Base-by-base conservation (phyloP, 2,797 vertebrate genomes). In the Benthosema pterotum region DNA sequence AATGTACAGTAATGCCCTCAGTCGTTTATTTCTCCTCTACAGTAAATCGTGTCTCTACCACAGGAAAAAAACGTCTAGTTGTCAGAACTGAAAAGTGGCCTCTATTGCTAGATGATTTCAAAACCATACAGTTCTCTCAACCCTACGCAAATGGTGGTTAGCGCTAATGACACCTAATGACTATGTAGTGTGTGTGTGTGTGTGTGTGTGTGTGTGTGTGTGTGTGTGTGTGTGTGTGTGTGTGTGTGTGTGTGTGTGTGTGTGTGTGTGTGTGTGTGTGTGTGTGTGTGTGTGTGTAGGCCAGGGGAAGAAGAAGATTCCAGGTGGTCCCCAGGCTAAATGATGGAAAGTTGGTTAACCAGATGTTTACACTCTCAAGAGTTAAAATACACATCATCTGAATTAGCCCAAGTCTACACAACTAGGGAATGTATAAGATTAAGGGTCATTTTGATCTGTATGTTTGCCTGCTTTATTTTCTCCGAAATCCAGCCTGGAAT, bases 131-230 rank as follows among this genome's bases (percentile, higher is more conserved):
- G 5, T n/a, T 47, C 52, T 7, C 22, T 22, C 8, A 15, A 42
- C n/a, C 15, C 52, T 50, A 17, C 15, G 11, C 13, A 60, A 52
- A 52, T 55, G 57, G 45, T 50, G 19, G 46, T 63, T 4, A 28
- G 46, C 63, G 60, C 9, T 49, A 60, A 42, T 28, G 42, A 17
- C 3, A 50, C 51, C 43, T 69, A 52, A 60, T 61, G 52, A 22
- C 45, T 59, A 16, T 32, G 32, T 42, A 5, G 4, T 46, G 55
- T 19, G 5, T 14, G 5, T 49, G 43, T 18, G 42, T 15, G 14
- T 5, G 17, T 46, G 19, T 12, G 49, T 42, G 49, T 43, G 38
- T 17, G 49, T n/a, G 32, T 25, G 18, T 51, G 16, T 43, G 22
- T 59, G 25, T 54, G 15, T 38, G 18, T 49, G 22, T 48, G 25